phyloP scores from a whole-genome alignment of 2,113 vertebrate genomes.

The Poecile atricapillus region DNA sequence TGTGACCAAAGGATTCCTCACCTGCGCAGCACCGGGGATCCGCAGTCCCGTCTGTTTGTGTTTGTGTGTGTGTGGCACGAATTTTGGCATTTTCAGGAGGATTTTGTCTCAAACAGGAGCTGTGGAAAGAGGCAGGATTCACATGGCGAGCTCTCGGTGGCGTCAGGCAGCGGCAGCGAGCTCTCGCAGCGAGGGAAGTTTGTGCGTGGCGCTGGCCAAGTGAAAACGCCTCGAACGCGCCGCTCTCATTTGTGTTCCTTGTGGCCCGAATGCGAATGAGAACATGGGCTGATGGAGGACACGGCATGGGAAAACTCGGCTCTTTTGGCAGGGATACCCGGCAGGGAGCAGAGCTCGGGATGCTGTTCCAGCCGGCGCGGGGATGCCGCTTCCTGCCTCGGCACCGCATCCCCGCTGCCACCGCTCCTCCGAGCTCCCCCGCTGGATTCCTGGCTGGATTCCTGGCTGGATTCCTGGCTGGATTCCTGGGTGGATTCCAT shows the following conservation, averaged over 20 bases:
- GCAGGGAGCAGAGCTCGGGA: neutral
- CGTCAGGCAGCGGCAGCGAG: neutral
- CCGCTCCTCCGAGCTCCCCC: neutral
- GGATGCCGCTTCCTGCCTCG: neutral
- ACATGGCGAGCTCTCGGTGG: fast-evolving
- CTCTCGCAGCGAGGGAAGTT: constrained; percentile 12
- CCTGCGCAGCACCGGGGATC: fast-evolving
- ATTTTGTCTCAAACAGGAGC: fast-evolving
- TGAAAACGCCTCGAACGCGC: constrained; percentile 74
- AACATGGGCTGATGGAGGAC: constrained; percentile 75
- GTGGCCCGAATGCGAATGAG: constrained; percentile 77
- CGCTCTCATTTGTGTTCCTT: constrained; percentile 81
- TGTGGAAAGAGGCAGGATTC: neutral
- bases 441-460: neutral
- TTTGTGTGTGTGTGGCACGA: fast-evolving
- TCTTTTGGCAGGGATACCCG: neutral
- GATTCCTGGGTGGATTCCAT: neutral
- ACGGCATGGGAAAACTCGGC: neutral
- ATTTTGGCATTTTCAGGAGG: neutral
- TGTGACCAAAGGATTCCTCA: neutral
- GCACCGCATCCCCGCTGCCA: neutral
- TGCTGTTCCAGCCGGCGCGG: neutral
- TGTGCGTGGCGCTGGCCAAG: constrained; percentile 66
- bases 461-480: neutral
- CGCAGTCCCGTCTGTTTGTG: fast-evolving